phyloP scores from a whole-genome alignment of 1,140 invertebrate genomes.

The Aphaenogaster floridana region DNA sequence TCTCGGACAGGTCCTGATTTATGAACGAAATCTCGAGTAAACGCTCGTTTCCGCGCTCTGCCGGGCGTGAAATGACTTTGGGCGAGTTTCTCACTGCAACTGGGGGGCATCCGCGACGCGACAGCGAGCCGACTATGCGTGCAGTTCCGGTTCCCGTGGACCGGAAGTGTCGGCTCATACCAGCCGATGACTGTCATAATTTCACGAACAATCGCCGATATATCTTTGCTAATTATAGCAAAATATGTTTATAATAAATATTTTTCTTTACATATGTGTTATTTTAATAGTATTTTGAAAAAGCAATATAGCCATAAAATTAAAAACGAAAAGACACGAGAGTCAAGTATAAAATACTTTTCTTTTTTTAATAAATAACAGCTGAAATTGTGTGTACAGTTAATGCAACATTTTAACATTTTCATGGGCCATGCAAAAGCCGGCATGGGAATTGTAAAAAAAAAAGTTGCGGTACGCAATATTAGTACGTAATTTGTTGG shows the following conservation, averaged over 20 bases:
- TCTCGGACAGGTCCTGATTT: conserved; percentile 71
- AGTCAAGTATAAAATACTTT: neutral
- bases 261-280: neutral
- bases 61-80: conserved; percentile 81
- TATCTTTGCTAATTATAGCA: neutral
- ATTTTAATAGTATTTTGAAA: neutral
- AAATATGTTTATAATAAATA: conserved; percentile 12
- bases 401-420: conserved; percentile 15
- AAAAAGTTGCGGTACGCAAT: neutral
- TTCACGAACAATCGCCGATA: neutral
- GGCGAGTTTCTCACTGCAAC: conserved; percentile 65
- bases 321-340: neutral
- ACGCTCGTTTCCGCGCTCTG: conserved; percentile 80
- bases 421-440: neutral
- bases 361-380: neutral
- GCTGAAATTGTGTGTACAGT: neutral
- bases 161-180: conserved; percentile 65
- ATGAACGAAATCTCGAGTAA: conserved; percentile 80
- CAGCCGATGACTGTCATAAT: neutral
- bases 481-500: conserved; percentile 11
- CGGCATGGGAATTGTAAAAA: neutral
- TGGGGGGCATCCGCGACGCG: conserved; percentile 50
- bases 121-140: conserved; percentile 66
- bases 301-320: neutral
- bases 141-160: conserved; percentile 67